A percentile compares a stretch with the other conserved stretches of the same genome.
These are phyloP conservation scores for Drosophila erecta DNA, from an alignment of 1,140 invertebrate genomes.

Conservation along the genomic window DNA sequence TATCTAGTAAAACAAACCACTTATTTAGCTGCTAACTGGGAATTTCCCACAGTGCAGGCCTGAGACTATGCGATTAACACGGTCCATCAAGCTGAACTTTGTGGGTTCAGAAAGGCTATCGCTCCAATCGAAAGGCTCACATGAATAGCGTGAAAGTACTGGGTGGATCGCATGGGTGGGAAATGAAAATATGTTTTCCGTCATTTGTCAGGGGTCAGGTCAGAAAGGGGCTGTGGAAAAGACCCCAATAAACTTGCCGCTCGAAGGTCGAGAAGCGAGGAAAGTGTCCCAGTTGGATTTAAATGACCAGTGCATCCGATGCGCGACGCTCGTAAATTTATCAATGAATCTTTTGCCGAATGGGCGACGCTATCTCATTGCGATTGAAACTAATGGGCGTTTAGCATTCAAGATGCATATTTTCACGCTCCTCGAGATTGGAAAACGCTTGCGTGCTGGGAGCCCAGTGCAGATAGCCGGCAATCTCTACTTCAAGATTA, in stretches of 20 bases:
- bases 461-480: constrained; percentile 7
- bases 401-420: constrained; percentile 43
- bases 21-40: background rate
- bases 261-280: constrained; percentile 20
- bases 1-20: too few relatives aligned
- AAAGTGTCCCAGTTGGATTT: constrained; percentile 38
- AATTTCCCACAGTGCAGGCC: constrained; percentile 4
- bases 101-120: constrained; percentile 72
- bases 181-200: constrained; percentile 4
- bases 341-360: constrained; percentile 34
- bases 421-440: constrained; percentile 31
- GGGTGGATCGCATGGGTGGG: background rate
- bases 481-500: constrained; percentile 49
- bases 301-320: constrained; percentile 42
- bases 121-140: constrained; percentile 37
- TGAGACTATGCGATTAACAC: constrained; percentile 55
- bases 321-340: constrained; percentile 54
- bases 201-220: constrained; percentile 54
- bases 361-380: constrained; percentile 9
- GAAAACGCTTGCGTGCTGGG: background rate
- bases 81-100: constrained; percentile 57
- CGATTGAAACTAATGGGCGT: constrained; percentile 44
- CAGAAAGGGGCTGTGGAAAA: constrained; percentile 10
- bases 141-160: constrained; percentile 34
- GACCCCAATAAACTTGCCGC: constrained; percentile 46